Base-by-base conservation (phyloP, 2,888 invertebrate species). In the Lysandra coridon region DNA sequence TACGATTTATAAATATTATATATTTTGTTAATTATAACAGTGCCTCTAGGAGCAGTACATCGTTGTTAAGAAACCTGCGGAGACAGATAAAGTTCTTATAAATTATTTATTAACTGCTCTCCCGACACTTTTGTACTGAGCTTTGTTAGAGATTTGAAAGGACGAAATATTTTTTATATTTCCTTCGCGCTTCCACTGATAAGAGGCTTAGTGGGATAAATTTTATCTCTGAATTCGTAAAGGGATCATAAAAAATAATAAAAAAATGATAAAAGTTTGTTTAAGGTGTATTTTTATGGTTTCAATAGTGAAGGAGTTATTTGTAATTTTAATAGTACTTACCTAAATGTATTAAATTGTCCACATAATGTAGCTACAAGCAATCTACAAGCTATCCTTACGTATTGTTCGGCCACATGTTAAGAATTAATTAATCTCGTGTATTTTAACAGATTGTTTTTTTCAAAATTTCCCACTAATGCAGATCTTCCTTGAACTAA, bases 61-160 rank as follows among this genome's bases (percentile, higher is more conserved):
- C 85, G 85, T 76, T 81, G 82, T 84, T 83, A 82, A 86, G 87
- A 82, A 81, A 81, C 82, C 84, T 85, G 84, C 82, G 81, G 81
- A 82, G 80, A 82, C 81, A 84, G 85, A 85, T 85, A 86, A 85
- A 81, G 81, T 82, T 82, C 84, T 85, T 85, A 90, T 90, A 90
- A 90, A 91, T 91, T 85, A 90, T 90, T 89, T 90, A 91, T 88
- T 87, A 89, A 88, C 86, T 86, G 86, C 85, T 81, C 82, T 75
- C 82, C 83, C 80, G 79, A 83, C 83, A 83, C 81, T 83, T 82
- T 81, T 81, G 80, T 82, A 83, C 82, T 83, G 73, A 80, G 82
- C 81, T 84, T 84, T 84, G 83, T 83, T 81, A 81, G 78, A 80
- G 82, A 81, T 83, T 83, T 83, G 83, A 81, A 82, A 62, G 37